Conservation (phyloP, 2,797 vertebrate species). For the Falco rusticolus region DNA sequence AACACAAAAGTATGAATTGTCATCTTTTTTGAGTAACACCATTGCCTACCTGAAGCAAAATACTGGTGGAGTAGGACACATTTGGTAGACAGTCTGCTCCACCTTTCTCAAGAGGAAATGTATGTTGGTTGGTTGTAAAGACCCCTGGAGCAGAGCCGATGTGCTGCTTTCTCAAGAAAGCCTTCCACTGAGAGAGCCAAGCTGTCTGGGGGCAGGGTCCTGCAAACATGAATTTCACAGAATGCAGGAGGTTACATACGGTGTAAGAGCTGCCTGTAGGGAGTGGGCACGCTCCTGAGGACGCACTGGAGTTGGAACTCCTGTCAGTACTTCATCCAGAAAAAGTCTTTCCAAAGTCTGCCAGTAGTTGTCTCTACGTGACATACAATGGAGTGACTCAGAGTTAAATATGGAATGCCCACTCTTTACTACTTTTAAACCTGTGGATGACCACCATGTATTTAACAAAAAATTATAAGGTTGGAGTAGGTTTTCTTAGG, state of each 20-base stretch:
- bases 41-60: not conserved
- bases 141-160: not conserved
- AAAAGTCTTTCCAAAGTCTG: not conserved
- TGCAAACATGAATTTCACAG: not conserved
- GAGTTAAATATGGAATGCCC: constrained; percentile 58
- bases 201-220: not conserved
- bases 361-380: constrained; percentile 12
- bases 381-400: constrained; percentile 49
- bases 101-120: not conserved
- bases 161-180: not conserved
- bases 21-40: not conserved
- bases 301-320: not conserved
- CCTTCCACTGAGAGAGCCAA: not conserved
- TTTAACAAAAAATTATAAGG: constrained; percentile 75
- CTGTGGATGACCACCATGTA: constrained; percentile 59
- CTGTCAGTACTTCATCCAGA: not conserved
- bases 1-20: not conserved
- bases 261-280: not conserved
- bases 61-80: not conserved
- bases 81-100: not conserved
- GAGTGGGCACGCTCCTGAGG: not conserved
- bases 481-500: constrained; percentile 60
- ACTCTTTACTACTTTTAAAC: constrained; percentile 77
- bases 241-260: rapidly evolving
- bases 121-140: not conserved